phyloP scores from a whole-genome alignment of 2,113 vertebrate species.

The Callipepla squamata region DNA sequence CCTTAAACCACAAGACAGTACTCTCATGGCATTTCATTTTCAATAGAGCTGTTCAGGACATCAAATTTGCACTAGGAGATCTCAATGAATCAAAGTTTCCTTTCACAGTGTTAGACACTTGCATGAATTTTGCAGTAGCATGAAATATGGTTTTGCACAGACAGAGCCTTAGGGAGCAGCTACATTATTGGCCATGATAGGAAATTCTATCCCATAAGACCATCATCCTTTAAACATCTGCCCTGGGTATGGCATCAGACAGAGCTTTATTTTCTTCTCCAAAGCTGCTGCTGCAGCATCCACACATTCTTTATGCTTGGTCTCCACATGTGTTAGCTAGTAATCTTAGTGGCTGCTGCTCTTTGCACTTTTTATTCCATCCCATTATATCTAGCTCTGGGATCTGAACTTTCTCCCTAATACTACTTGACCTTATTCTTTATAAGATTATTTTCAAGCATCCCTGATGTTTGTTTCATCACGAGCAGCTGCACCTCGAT shows the following conservation, averaged over 20 bases:
- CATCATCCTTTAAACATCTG: neutral
- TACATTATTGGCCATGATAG: neutral
- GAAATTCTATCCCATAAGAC: neutral
- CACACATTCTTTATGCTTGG: constrained; percentile 35
- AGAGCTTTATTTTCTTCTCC: constrained; percentile 25
- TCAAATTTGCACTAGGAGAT: neutral
- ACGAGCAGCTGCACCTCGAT: fast-evolving
- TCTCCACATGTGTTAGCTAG: neutral
- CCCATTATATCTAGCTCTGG: neutral
- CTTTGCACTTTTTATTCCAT: constrained; percentile 12
- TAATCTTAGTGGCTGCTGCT: constrained; percentile 12
- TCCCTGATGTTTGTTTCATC: neutral
- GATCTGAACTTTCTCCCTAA: neutral
- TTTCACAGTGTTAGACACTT: neutral
- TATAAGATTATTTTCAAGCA: neutral
- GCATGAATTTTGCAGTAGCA: neutral
- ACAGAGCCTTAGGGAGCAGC: neutral
- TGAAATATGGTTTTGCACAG: neutral
- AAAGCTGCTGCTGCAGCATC: constrained; percentile 24
- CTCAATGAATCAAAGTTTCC: neutral
- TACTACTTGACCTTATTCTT: neutral
- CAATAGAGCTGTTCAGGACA: neutral
- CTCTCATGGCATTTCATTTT: neutral
- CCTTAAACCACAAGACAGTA: neutral
- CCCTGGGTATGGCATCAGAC: neutral